These are phyloP conservation scores for Herpailurus yagouaroundi DNA, from an alignment of 2,113 vertebrate genomes.

Conservation along the genomic window DNA sequence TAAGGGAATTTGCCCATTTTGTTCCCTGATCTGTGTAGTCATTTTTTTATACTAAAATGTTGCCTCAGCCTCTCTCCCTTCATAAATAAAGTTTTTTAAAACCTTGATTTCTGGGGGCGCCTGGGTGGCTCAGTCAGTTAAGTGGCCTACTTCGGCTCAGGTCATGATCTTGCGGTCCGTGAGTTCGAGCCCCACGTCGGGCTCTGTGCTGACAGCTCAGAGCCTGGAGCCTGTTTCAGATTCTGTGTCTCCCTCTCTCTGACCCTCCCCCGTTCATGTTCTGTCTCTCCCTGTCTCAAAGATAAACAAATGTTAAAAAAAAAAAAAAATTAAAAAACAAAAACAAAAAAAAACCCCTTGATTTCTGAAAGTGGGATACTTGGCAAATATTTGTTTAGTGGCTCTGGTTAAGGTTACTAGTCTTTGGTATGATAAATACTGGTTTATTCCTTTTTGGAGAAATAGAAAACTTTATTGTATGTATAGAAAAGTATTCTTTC, in stretches of 20 bases:
- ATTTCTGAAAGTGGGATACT: neutral
- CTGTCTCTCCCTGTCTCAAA: no score
- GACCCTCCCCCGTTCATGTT: no score
- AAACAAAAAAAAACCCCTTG: neutral
- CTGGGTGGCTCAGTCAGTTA: no score
- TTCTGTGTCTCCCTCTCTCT: no score
- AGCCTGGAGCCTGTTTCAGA: no score
- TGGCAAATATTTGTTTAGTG: constrained; percentile 24
- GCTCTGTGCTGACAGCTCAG: no score
- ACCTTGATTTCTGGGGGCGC: neutral
- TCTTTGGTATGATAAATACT: neutral
- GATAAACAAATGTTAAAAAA: no score
- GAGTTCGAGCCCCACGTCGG: no score
- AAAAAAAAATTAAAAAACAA: no score
- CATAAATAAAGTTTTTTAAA: neutral
- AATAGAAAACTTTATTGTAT: neutral
- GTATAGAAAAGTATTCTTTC: neutral
- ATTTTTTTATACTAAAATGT: constrained; percentile 14
- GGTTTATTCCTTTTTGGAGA: neutral
- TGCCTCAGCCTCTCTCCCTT: neutral
- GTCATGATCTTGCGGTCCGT: no score
- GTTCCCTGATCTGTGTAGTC: neutral
- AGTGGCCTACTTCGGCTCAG: no score
- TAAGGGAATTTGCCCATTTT: neutral
- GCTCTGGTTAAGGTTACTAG: neutral